Conservation (phyloP, 1,140 invertebrate genomes). For the Aphis craccivora region DNA sequence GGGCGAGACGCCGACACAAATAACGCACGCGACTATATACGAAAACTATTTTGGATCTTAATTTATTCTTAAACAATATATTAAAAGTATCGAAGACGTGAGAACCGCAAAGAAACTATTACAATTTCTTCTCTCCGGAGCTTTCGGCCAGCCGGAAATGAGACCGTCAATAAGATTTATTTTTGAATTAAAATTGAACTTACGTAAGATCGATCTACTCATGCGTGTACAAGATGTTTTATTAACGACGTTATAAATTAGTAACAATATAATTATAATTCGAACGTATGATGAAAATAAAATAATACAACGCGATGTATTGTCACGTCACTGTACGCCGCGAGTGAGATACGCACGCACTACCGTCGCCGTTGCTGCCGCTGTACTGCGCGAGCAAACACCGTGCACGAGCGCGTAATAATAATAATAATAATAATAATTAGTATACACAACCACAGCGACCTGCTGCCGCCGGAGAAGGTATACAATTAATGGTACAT, state of each 20-base stretch:
- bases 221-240: neutral
- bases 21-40: neutral
- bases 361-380: neutral
- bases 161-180: neutral
- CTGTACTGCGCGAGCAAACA: too few species aligned
- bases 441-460: neutral
- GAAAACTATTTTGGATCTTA: neutral
- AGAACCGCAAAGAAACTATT: neutral
- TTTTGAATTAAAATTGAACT: neutral
- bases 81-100: neutral
- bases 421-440: neutral
- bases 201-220: neutral
- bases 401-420: neutral
- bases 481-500: neutral
- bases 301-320: neutral
- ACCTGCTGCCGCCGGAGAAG: neutral
- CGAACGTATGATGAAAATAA: neutral
- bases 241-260: neutral
- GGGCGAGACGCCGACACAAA: too few species aligned
- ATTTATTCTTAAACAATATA: neutral
- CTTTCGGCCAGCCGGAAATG: neutral
- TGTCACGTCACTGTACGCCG: neutral
- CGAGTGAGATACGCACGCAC: neutral
- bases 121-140: neutral
- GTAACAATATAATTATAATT: neutral